A percentile compares a stretch with the other conserved stretches of the same genome.
These are phyloP conservation scores for Gasterosteus aculeatus DNA, from an alignment of 2,113 vertebrate species.

Conservation along the genomic window DNA sequence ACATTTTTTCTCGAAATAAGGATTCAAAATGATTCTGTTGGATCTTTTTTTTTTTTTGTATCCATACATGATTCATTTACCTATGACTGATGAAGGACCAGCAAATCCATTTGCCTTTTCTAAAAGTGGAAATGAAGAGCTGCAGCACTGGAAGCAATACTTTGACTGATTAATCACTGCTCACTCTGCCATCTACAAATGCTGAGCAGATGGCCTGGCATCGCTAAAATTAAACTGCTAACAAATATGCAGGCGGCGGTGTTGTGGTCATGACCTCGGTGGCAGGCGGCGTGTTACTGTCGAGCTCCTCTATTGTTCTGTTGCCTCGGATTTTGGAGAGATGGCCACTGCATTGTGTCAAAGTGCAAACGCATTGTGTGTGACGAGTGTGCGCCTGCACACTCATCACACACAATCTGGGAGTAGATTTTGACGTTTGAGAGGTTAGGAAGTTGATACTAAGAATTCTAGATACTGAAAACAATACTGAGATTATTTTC, in stretches of 20 bases:
- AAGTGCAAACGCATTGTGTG: constrained; percentile 51
- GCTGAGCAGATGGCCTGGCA: constrained; percentile 77
- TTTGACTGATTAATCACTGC: constrained; percentile 71
- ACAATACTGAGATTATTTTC: constrained; percentile 38
- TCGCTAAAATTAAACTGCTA: constrained; percentile 66
- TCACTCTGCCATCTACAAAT: constrained; percentile 65
- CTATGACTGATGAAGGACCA: constrained; percentile 34
- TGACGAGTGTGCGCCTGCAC: constrained; percentile 47
- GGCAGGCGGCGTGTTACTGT: constrained; percentile 34
- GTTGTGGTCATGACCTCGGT: constrained; percentile 56
- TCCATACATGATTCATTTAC: constrained; percentile 32
- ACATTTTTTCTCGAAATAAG: not conserved
- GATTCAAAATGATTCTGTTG: not conserved
- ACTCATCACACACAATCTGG: not conserved
- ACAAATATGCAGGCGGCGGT: constrained; percentile 69
- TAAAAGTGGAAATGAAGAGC: constrained; percentile 45
- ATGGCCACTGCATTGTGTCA: constrained; percentile 32
- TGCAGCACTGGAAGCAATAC: constrained; percentile 44
- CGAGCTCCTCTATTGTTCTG: constrained; percentile 54
- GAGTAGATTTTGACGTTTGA: constrained; percentile 2
- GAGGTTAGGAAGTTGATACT: constrained; percentile 24
- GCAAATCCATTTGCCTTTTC: constrained; percentile 38
- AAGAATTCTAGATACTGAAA: constrained; percentile 13
- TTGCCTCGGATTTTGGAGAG: constrained; percentile 34
- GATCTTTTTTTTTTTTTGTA: constrained; percentile 2